Base-by-base conservation (phyloP, 1,140 invertebrate genomes). In the Temnothorax nylanderi region DNA sequence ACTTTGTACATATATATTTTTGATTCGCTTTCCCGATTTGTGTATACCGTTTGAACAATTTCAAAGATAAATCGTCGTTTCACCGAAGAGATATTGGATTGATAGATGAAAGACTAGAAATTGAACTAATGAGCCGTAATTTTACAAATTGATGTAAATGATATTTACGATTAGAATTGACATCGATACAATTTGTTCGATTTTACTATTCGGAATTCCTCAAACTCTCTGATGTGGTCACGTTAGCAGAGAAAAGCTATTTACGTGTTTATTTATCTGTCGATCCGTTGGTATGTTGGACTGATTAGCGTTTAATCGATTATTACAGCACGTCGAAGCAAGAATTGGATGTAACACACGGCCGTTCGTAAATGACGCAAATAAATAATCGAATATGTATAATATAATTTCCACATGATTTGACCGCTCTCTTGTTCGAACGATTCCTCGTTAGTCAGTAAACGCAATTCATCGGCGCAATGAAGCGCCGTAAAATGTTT, bases 261-360 rank as follows among this genome's bases (percentile, higher is more conserved):
- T 44, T 60, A 13, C 18, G 26, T 82, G 58, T 60, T 75, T 62
- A 84, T 84, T 75, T 84, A 84, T 84, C 72, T 75, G 54, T 47
- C 80, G 54, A 47, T 60, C 34, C 54, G 11, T 60, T 18, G 41
- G 71, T 75, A 34, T 60, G 44, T 60, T 34, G 56, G 80, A 84
- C 44, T 84, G 69, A 82, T 60, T 74, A 82, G 80, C 67, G 67
- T 74, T 84, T 74, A 84, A 84, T 84, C 80, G 54, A 84, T 84
- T 75, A 75, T 74, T 84, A 60, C 69, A 37, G n/a, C 54, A 37
- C 44, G 54, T 84, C 41, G 54, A 47, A 10, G 54, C 54, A 60
- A 84, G 32, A 84, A 74, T 75, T 60, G 54, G 34, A 75, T 49
- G 80, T 49, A 74, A n/a, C 26, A 21, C 11, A 60, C 26, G 34